phyloP scores from a whole-genome alignment of 2,888 invertebrate species.

The Aporophyla lueneburgensis region DNA sequence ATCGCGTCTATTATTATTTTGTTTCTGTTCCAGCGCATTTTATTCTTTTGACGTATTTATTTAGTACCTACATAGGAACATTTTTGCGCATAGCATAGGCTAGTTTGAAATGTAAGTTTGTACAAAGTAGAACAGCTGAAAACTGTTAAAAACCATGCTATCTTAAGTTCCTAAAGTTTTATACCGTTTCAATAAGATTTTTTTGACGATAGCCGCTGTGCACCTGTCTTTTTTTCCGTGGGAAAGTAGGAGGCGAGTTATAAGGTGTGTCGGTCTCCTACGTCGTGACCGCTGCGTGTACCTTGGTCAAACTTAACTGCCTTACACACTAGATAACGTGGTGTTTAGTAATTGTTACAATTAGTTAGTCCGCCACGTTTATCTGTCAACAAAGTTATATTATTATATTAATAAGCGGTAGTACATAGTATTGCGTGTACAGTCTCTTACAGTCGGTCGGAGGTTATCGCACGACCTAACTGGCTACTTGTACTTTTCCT shows the following conservation, averaged over 20 bases:
- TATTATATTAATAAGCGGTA: constrained; percentile 61
- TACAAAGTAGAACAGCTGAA: background rate
- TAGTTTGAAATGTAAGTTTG: background rate
- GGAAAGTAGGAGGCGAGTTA: constrained; percentile 4
- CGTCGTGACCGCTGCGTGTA: constrained; percentile 4
- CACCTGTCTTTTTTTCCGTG: constrained; percentile 32
- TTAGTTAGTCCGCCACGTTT: constrained; percentile 68
- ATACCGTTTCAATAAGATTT: constrained; percentile 1
- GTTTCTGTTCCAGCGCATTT: constrained; percentile 29
- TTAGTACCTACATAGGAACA: background rate
- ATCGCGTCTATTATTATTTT: constrained; percentile 38
- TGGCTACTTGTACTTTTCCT: constrained; percentile 84
- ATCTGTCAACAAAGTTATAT: constrained; percentile 66
- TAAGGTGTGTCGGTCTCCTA: background rate
- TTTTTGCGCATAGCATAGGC: background rate
- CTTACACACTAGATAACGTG: constrained; percentile 38
- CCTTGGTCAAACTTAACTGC: background rate
- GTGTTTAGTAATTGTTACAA: constrained; percentile 61
- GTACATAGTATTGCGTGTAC: constrained; percentile 62
- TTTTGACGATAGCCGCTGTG: constrained; percentile 21
- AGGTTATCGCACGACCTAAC: constrained; percentile 80
- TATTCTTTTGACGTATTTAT: constrained; percentile 16
- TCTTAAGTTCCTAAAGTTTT: background rate
- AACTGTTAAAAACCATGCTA: background rate
- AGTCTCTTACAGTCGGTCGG: constrained; percentile 68